Evolutionary conservation across 2,113 vertebrate genomes (phyloP), one percentile per base, ranked within the genome.

Genomic region (Okapia johnstoni): DNA sequence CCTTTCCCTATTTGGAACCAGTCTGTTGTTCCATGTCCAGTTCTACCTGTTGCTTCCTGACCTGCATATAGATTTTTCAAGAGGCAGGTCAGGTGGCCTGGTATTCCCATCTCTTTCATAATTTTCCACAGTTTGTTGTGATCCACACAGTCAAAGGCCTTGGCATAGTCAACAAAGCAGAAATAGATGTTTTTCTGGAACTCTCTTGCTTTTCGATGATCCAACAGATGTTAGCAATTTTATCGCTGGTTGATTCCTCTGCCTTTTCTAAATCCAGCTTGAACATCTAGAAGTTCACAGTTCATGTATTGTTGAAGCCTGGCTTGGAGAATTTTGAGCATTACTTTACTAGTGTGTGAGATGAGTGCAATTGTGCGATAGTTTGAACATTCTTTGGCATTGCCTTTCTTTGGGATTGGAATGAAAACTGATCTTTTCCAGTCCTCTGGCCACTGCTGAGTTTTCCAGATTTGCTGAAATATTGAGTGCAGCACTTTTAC

Each of bases 341-440:
- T 70, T 70, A 70, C 4, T 70, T 36, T 11, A 70, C n/a, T 36
- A 70, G 9, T 0, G 4, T 66, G 17, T 36, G 63, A 70, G 63
- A n/a, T 66, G 63, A 66, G 63, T 36, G 11, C n/a, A 70, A 36
- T 2, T 66, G 17, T 66, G n/a, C 0, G 1, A 11, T 21, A 66
- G 17, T 66, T 11, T 19, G 17, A 66, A 3, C 63, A 66, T 66
- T 66, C 63, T 36, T 66, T 66, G 33, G 17, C 63, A 36, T 66
- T 66, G 63, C 17, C 33, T 36, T 66, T 21, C 17, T 66, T 36
- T 4, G n/a, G 63, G 17, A 66, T 21, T 19, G 8, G n/a, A 70
- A 70, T 70, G 63, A 70, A 70, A 70, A 70, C 63, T 70, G 63
- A 70, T 17, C 17, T 70, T 70, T 70, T 36, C n/a, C 63, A 66